A percentile compares a stretch with the other conserved stretches of the same genome.
These are phyloP conservation scores for Tetragonula clypearis DNA, from an alignment of 1,140 invertebrate genomes.

Conservation along the genomic window DNA sequence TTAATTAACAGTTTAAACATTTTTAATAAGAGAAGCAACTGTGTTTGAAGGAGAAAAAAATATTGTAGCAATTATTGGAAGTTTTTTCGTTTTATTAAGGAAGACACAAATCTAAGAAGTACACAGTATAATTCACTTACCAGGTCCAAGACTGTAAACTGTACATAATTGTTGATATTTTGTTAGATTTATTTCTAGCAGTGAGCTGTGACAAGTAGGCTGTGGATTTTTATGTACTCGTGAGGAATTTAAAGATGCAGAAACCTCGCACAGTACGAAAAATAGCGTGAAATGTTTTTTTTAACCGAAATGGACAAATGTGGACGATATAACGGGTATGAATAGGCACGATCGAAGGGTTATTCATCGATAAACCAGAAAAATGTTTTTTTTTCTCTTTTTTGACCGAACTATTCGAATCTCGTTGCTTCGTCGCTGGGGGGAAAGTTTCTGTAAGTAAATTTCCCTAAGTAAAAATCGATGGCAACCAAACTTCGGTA, in stretches of 20 bases:
- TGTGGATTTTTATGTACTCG: no score
- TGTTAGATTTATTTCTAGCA: background rate
- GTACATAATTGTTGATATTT: conserved; percentile 33
- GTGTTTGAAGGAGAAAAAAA: background rate
- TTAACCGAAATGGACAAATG: no score
- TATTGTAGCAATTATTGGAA: background rate
- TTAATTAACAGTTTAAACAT: background rate
- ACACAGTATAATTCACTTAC: conserved; percentile 1
- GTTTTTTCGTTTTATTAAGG: background rate
- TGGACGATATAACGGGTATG: no score
- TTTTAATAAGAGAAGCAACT: background rate
- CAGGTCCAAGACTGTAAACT: conserved; percentile 45
- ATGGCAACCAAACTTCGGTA: background rate
- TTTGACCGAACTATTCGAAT: background rate
- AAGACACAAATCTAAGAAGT: background rate
- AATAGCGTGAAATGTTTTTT: no score
- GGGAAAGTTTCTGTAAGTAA: background rate
- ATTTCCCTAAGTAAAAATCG: conserved; percentile 12
- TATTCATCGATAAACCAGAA: background rate
- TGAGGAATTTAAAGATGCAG: no score
- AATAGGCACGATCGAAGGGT: no score
- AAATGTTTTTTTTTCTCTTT: no score
- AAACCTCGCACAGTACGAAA: no score
- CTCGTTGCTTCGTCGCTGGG: background rate
- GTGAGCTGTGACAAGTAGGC: no score